These are phyloP conservation scores for Hypomecis atomaria DNA, from an alignment of 2,888 invertebrate genomes.

Conservation along the genomic window DNA sequence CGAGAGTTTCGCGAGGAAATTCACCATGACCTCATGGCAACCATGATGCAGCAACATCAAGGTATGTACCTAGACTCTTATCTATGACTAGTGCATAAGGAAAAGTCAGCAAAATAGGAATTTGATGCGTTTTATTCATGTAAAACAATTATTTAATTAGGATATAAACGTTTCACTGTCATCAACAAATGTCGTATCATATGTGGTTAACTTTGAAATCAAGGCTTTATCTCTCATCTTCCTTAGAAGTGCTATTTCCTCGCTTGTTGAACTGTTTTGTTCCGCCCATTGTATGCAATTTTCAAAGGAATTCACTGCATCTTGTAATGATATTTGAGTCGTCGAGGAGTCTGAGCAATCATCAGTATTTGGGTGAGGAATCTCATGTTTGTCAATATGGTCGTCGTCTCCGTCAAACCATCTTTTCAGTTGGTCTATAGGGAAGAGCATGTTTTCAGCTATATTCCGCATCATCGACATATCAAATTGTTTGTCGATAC, in stretches of 20 bases:
- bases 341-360: neutral
- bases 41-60: slow-evolving; percentile 79
- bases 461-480: slow-evolving; percentile 14
- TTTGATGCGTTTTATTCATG: too few relatives aligned
- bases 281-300: slow-evolving; percentile 26
- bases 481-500: slow-evolving; percentile 1
- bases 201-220: slow-evolving; percentile 1
- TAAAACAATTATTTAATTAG: neutral
- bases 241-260: slow-evolving; percentile 19
- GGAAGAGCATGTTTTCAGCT: slow-evolving; percentile 19
- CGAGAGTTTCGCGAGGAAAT: slow-evolving; percentile 79
- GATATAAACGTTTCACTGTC: slow-evolving; percentile 5
- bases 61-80: slow-evolving; percentile 49
- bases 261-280: slow-evolving; percentile 14
- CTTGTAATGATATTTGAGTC: slow-evolving; percentile 2
- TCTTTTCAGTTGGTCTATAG: slow-evolving; percentile 15
- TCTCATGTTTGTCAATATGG: slow-evolving; percentile 6
- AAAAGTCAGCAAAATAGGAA: neutral
- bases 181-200: slow-evolving; percentile 7
- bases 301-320: slow-evolving; percentile 24
- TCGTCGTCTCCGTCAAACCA: slow-evolving; percentile 25
- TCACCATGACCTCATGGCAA: slow-evolving; percentile 83
- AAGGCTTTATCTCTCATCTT: slow-evolving; percentile 18
- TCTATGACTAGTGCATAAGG: neutral
- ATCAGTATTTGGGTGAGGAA: neutral